Conservation (phyloP, 2,797 vertebrate genomes). For the Sparus aurata region DNA sequence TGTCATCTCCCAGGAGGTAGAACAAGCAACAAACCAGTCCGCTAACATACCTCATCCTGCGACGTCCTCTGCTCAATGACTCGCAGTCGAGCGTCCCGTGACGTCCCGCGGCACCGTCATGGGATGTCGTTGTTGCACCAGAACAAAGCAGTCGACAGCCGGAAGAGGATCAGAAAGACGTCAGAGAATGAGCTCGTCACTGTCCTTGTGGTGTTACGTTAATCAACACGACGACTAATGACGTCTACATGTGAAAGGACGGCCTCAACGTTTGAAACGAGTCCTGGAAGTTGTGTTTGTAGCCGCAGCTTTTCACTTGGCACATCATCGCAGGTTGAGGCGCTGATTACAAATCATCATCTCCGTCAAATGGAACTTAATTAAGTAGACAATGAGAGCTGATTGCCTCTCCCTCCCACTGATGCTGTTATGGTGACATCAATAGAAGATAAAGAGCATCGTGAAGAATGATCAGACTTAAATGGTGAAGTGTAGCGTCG, state of each 20-base stretch:
- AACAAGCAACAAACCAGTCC: conserved; percentile 7
- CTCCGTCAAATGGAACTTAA: conserved; percentile 70
- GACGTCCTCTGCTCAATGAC: not conserved
- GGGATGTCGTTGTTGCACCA: not conserved
- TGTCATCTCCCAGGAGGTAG: conserved; percentile 16
- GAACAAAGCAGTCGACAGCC: conserved; percentile 19
- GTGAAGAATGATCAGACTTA: conserved; percentile 48
- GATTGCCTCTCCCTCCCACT: conserved; percentile 72
- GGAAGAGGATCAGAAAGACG: not conserved
- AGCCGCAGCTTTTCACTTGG: conserved; percentile 30
- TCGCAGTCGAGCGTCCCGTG: not conserved
- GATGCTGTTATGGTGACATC: conserved; percentile 63
- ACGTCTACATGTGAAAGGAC: not conserved
- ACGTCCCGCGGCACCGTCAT: not conserved
- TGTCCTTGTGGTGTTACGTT: not conserved
- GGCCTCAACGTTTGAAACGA: not conserved
- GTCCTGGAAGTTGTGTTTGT: conserved; percentile 4
- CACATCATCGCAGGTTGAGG: conserved; percentile 45
- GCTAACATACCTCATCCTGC: conserved; percentile 7
- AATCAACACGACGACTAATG: conserved; percentile 5
- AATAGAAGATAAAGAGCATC: conserved; percentile 53
- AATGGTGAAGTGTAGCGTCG: conserved; percentile 18
- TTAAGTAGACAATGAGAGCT: conserved; percentile 75
- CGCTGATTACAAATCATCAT: conserved; percentile 72
- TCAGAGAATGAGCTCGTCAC: not conserved